Evolutionary conservation across 2,888 invertebrate species (phyloP).

Genomic region (Synergus umbraculus): DNA sequence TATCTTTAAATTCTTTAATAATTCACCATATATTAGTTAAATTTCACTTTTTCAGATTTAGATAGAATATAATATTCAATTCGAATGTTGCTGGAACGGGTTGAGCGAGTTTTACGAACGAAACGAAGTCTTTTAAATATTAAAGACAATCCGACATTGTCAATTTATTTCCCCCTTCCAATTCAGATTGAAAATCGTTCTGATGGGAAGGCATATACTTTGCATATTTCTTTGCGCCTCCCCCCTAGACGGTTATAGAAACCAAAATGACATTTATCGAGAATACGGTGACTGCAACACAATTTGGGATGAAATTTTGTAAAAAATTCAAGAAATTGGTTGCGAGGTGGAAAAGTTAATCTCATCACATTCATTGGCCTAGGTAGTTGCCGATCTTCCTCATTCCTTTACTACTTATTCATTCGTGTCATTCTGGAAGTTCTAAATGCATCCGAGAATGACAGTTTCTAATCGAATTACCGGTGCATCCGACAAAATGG

Average conservation of each 20-base stretch:
- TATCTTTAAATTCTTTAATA: no score
- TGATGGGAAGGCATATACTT: neutral
- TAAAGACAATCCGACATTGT: neutral
- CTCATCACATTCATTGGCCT: conserved; percentile 35
- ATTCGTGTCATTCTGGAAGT: neutral
- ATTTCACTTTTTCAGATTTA: neutral
- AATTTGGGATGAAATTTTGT: conserved; percentile 32
- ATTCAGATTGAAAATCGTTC: conserved; percentile 17
- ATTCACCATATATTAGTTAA: neutral
- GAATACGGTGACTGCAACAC: conserved; percentile 4
- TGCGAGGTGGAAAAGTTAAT: conserved; percentile 46
- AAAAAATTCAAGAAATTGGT: conserved; percentile 48
- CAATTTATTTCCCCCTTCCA: neutral
- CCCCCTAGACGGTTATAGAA: neutral
- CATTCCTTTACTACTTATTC: conserved; percentile 13
- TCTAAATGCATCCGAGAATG: neutral
- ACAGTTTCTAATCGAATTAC: conserved; percentile 9
- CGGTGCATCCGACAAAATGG: neutral
- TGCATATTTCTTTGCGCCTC: no score
- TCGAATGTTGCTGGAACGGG: neutral
- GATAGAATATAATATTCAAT: neutral
- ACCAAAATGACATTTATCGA: neutral
- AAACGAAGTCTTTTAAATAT: conserved; percentile 5
- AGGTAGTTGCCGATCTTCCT: conserved; percentile 3
- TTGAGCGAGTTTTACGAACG: neutral